Evolutionary conservation across 2,797 vertebrate species (phyloP), one percentile per base, ranked within the genome.

Genomic region (Eidolon dupreanum): DNA sequence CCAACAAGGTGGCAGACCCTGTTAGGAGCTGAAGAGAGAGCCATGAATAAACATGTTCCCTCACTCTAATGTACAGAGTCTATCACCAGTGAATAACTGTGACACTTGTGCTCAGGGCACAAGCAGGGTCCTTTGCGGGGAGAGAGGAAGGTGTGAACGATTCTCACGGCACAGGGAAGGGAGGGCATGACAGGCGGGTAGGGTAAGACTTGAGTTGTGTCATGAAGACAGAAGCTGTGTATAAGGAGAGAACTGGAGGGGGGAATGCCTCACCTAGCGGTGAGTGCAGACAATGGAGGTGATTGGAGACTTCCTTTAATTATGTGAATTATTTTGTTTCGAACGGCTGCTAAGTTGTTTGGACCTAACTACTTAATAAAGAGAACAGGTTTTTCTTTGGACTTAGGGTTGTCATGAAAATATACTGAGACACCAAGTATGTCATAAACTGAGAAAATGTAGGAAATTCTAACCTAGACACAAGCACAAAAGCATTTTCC

Each of bases 21-120:
- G 63, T 96, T 68, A 97, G 74, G 51, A 96, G 78, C 59, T 70
- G 43, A 94, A 51, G 68, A 97, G 83, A 92, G 41, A 79, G 78
- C 88, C 93, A 96, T 97, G 97, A 98, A 96, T 97, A 97, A 97
- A 97, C 95, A 97, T 96, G 66, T 20, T 43, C 46, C 93, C 66
- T 93, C 82, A 63, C 70, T 96, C n/a, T 84, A 91, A 95, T 83
- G 74, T 13, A 87, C 7, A 0, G 46, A 91, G 96, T 97, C 95
- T 97, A 79, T 95, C 95, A 94, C 90, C 53, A 77, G 88, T 31
- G 92, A 66, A 16, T 68, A 96, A 51, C 88, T 87, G 94, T 26
- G 88, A 95, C 16, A 11, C 33, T 49, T 68, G 77, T 88, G 85
- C 77, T 88, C 90, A 82, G 66, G 95, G 82, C 68, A 65, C 0